Base-by-base conservation (phyloP, 1,140 invertebrate genomes). In the Euura lappo region DNA sequence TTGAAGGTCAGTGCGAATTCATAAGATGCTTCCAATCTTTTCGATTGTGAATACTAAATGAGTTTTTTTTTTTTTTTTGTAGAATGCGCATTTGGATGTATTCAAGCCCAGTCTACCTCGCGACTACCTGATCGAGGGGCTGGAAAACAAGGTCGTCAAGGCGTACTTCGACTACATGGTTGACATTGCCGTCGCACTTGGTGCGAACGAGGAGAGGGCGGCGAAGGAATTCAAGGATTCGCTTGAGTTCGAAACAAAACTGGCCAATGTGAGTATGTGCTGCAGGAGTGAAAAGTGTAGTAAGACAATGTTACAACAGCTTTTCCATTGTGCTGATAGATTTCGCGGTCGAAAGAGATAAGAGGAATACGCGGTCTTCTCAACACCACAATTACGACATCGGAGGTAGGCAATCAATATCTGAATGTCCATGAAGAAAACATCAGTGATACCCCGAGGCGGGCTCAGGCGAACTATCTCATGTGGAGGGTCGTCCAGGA, bases 1-100 rank as follows among this genome's bases (percentile, higher is more conserved):
- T 94, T 96, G 78, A 93, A 95, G 88, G 94, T 95, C 89, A 92
- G 93, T 90, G 10, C 10, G 4, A 10, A 44, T 51, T 6, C 44
- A 69, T 65, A 28, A 28, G 28, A 28, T 28, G 0, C 28, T 28
- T 28, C 28, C 28, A 28, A 28, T 28, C 28, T 28, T 43, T 28
- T 28, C 28, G 28, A 28, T 28, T 28, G 28, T 28, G 28, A 28
- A 28, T 28, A 28, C 28, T 28, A 28, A 28, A 28, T 28, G 28
- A 28, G 28, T 28, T 28, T 28, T 28, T 28, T 28, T 28, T 28
- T 28, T 28, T 28, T 28, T 0, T 28, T 0, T 28, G 28, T 28
- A 28, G 28, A 28, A 28, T 28, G 28, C 28, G 28, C 78, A 91
- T 90, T 73, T 93, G 72, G 92, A 92, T 81, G 91, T 93, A 84